Percentiles rank a stretch among this genome's conserved stretches.
phyloP scores from a whole-genome alignment of 2,888 invertebrate species.

The Lepetodrilus schrolli region DNA sequence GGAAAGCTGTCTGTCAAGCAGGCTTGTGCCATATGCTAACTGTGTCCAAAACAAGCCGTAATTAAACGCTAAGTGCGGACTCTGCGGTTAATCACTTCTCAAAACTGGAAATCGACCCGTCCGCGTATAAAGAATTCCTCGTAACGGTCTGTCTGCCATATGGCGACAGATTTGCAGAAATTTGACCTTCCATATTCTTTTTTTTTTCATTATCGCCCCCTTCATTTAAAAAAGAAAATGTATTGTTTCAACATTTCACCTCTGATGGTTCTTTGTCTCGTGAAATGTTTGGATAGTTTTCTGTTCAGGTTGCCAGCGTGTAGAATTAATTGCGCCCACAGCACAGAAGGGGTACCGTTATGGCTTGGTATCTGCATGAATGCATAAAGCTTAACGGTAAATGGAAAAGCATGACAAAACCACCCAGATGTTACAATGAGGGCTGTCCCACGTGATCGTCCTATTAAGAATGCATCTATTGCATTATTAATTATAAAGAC shows the following conservation, averaged over 20 bases:
- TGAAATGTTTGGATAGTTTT: background rate
- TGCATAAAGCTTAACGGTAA: background rate
- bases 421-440: background rate
- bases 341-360: background rate
- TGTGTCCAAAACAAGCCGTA: conserved; percentile 18
- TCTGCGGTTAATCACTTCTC: conserved; percentile 9
- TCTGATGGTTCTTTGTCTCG: background rate
- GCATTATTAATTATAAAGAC: no score
- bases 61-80: conserved; percentile 8
- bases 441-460: no score
- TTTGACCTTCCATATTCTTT: conserved; percentile 13
- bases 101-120: conserved; percentile 14
- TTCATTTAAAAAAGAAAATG: background rate
- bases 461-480: no score
- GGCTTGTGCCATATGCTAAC: conserved; percentile 7
- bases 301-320: background rate
- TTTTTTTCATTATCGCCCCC: conserved; percentile 8
- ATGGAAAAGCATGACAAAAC: background rate
- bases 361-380: background rate
- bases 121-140: background rate
- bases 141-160: conserved; percentile 3
- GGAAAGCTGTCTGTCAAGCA: background rate
- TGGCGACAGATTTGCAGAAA: conserved; percentile 23
- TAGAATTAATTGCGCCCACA: background rate
- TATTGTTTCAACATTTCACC: conserved; percentile 2